phyloP scores from a whole-genome alignment of 1,140 invertebrate genomes.

The Cardiocondyla obscurior region DNA sequence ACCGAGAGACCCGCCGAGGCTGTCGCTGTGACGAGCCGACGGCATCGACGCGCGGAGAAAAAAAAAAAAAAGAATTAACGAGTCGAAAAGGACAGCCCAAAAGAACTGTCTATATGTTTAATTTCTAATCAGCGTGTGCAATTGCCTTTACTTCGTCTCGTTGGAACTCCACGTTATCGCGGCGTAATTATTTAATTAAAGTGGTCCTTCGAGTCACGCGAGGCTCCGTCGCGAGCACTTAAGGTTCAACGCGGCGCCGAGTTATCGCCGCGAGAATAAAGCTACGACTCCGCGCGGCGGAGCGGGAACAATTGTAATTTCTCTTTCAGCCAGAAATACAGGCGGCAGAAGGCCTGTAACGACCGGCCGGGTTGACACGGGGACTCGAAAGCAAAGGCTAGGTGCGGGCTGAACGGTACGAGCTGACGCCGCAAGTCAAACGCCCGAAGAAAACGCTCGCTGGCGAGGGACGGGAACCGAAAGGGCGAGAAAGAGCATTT shows the following conservation, averaged over 20 bases:
- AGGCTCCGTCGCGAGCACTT: background rate
- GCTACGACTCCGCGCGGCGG: background rate
- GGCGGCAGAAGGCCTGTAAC: slow-evolving; percentile 21
- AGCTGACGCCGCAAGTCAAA: slow-evolving; percentile 21
- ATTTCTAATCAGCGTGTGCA: too few species aligned
- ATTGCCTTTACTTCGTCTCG: background rate
- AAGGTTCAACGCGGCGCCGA: slow-evolving; percentile 1
- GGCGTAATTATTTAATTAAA: background rate
- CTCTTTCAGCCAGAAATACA: slow-evolving; percentile 50
- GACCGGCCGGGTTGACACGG: slow-evolving; percentile 32
- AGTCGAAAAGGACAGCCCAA: too few species aligned
- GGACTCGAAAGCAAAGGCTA: slow-evolving; percentile 39
- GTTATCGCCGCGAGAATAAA: slow-evolving; percentile 24
- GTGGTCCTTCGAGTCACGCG: background rate
- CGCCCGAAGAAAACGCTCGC: slow-evolving; percentile 35
- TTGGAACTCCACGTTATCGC: background rate
- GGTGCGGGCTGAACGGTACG: slow-evolving; percentile 35
- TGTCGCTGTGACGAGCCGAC: background rate
- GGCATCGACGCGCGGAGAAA: slow-evolving; percentile 1
- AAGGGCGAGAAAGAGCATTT: slow-evolving; percentile 68
- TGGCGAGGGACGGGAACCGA: slow-evolving; percentile 39
- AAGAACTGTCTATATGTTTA: background rate
- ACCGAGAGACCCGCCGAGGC: background rate
- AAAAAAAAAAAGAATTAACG: too few species aligned
- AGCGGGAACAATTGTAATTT: slow-evolving; percentile 41